Evolutionary conservation across 2,113 vertebrate genomes (phyloP).

Genomic region (Montifringilla adamsi): DNA sequence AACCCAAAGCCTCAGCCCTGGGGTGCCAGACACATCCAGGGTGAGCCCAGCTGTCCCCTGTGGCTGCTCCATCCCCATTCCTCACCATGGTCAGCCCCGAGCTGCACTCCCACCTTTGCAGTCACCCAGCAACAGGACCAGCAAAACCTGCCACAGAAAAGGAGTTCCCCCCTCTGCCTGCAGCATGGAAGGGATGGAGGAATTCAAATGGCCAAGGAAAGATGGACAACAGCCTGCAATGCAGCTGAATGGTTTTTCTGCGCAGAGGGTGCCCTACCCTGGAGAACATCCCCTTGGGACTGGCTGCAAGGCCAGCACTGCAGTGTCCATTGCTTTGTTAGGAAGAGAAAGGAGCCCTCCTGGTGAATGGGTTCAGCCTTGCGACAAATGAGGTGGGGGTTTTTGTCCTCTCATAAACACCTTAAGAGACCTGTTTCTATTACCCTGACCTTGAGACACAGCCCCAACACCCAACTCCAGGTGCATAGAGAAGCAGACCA

Average conservation of each 20-base stretch:
- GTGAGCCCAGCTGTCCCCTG: neutral
- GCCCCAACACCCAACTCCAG: neutral
- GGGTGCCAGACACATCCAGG: neutral
- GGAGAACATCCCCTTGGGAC: neutral
- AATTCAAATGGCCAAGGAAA: neutral
- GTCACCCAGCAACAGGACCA: neutral
- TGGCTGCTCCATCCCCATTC: neutral
- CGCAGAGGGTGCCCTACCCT: neutral
- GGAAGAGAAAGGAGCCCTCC: neutral
- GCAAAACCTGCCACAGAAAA: neutral
- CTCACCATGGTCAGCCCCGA: accelerated
- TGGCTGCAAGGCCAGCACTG: neutral
- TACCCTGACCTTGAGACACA: neutral
- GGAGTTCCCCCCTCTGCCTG: neutral
- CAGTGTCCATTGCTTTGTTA: neutral
- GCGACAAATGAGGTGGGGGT: neutral
- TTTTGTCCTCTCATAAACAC: neutral
- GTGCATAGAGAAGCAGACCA: neutral
- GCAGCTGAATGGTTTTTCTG: neutral
- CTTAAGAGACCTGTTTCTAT: neutral
- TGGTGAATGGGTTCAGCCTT: neutral
- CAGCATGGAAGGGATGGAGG: neutral
- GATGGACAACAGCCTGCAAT: neutral
- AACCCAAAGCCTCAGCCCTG: neutral
- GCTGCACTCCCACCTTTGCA: neutral